Evolutionary conservation across 2,797 vertebrate genomes (phyloP).

Genomic region (Lepidocolaptes lacrymiger): DNA sequence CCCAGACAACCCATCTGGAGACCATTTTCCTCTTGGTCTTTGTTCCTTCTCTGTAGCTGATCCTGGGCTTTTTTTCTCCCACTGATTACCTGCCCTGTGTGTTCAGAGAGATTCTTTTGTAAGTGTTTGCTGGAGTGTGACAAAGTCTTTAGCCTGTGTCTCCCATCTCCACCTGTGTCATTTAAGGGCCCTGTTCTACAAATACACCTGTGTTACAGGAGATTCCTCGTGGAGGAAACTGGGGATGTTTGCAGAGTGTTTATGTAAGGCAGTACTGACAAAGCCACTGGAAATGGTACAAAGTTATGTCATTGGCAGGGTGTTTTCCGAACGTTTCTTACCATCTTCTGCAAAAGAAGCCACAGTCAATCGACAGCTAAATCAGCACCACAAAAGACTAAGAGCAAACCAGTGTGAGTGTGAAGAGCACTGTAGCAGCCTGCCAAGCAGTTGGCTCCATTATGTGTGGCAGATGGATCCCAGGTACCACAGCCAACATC

Average conservation of each 20-base stretch:
- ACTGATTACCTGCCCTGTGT: not conserved
- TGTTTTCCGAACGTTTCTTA: not conserved
- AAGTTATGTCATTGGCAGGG: not conserved
- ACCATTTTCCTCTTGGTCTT: not conserved
- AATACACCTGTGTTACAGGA: not conserved
- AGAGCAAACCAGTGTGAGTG: not conserved
- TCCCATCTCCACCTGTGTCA: not conserved
- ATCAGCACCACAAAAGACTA: not conserved
- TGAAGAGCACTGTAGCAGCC: not conserved
- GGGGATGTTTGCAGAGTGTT: not conserved
- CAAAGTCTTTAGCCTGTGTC: not conserved
- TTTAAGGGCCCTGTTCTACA: not conserved
- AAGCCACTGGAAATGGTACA: fast-evolving
- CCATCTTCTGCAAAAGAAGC: not conserved
- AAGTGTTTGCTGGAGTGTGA: not conserved
- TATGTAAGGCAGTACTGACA: not conserved
- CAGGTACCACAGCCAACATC: not conserved
- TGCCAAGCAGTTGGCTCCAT: not conserved
- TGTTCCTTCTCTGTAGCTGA: not conserved
- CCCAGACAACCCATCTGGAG: not conserved
- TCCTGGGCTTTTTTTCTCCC: not conserved
- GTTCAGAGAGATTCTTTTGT: not conserved
- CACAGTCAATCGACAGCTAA: not conserved
- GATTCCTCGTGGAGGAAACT: not conserved
- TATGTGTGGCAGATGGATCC: not conserved